Evolutionary conservation across 2,113 vertebrate genomes (phyloP), one percentile per base, ranked within the genome.

Genomic region (Baryphthengus martii): DNA sequence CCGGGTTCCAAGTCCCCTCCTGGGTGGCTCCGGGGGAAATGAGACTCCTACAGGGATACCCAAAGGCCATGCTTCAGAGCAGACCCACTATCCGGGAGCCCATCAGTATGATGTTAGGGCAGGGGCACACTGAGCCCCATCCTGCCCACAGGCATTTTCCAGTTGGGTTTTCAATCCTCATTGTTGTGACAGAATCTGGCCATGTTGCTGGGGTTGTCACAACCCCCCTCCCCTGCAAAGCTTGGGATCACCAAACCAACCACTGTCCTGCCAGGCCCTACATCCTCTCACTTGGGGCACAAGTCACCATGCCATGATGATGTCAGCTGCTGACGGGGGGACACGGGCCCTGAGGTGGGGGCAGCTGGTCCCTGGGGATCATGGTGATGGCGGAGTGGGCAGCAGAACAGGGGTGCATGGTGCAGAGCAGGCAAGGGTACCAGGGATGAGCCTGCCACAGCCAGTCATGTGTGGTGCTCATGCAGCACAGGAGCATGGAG

Each of bases 391-490:
- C 0, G 3, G 21, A n/a, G 62, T 16, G n/a, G 39, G 42, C 42
- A n/a, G 37, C 1, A 1, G 62, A 35, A 45, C 24, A 33, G 42
- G 37, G 40, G 2, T 23, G 24, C 7, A 1, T 4, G 58, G 42
- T 2, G 4, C 16, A 21, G 53, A 70, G 35, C 29, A 97, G 97
- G 96, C 96, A 80, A 96, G 97, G 96, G 11, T 52, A 45, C 31
- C 24, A 2, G 66, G 56, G 49, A 1, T 33, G 39, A 26, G 52
- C 68, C 59, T 70, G 33, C 35, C 37, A 20, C 5, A 9, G 35
- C 26, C 39, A 4, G 49, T 35, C 58, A 58, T 8, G 56, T 3
- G 1, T 5, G 15, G 40, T 44, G 40, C 55, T 52, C 9, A 1
- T 47, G 61, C 2, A 20, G 28, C 66, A 21, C 31, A 18, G 86